Base-by-base conservation (phyloP, 2,113 vertebrate genomes). In the Sylvia atricapilla region DNA sequence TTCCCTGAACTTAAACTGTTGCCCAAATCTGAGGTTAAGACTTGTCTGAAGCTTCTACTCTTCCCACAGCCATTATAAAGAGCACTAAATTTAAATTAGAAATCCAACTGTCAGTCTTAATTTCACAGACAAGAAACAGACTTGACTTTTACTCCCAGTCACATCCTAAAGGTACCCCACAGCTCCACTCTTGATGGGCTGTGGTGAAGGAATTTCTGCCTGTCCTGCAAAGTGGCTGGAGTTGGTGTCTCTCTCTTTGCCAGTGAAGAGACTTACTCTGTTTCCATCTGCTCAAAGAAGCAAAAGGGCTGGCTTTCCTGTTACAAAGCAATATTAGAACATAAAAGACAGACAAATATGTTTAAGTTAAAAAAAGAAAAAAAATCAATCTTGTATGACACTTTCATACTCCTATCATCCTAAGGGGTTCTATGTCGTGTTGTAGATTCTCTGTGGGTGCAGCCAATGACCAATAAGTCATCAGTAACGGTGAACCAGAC, bases 261-360 rank as follows among this genome's bases (percentile, higher is more conserved):
- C 56, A 74, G 10, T 20, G 44, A 43, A 18, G 17, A 87, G 18
- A 74, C 17, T 92, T 62, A 85, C 0, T 81, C 43, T 78, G 53
- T 78, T 94, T 73, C 66, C 91, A 18, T 74, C 70, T 83, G 59
- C 70, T 86, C 43, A 55, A 91, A 93, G 81, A 53, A 93, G 70
- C 59, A 74, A 66, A 94, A 53, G 28, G 41, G 56, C 24, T 84
- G 66, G 37, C 44, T 84, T 90, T 55, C 56, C 52, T 18, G 3
- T 67, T 88, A 86, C 43, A 93, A 77, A 95, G 47, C 75, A 88
- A 31, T 90, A 91, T 83, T 80, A 86, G 78, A 94, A 88, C 78
- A 91, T 59, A 92, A 93, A 93, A 91, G 87, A 87, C 85, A 87
- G 91, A 96, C 70, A 95, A 90, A 90, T 88, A 95, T 15, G 47